Conservation (phyloP, 2,797 vertebrate species). For the Xenopus petersii region DNA sequence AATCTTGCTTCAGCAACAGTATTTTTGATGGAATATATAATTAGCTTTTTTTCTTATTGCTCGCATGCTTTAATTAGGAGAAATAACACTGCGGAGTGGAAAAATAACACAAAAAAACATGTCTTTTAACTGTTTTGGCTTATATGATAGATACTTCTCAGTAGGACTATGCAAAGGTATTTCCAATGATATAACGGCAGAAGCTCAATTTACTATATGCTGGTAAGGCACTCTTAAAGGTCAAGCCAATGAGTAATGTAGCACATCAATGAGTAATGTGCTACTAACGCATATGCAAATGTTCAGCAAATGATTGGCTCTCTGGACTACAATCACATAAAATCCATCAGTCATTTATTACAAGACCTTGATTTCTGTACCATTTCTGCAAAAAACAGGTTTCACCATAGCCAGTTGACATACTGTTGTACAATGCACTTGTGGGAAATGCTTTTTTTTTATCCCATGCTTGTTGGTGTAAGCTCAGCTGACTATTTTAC, state of each 20-base stretch:
- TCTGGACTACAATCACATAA: slow-evolving; percentile 18
- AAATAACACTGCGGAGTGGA: too few species aligned
- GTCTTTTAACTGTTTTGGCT: neutral
- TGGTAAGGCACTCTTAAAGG: slow-evolving; percentile 33
- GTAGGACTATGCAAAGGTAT: neutral
- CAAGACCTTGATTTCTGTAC: neutral
- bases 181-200: neutral
- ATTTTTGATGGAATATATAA: too few species aligned
- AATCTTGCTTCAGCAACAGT: too few species aligned
- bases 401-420: neutral
- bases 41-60: too few species aligned
- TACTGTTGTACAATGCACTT: neutral
- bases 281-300: slow-evolving; percentile 9
- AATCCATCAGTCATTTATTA: slow-evolving; percentile 1
- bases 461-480: neutral
- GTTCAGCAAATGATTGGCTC: slow-evolving; percentile 28
- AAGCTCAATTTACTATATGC: slow-evolving; percentile 7
- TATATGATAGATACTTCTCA: neutral
- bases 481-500: neutral
- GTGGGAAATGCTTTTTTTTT: neutral
- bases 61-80: too few species aligned
- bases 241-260: slow-evolving; percentile 30
- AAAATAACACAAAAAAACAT: too few species aligned
- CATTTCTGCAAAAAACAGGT: neutral
- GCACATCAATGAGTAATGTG: slow-evolving; percentile 20